Base-by-base conservation (phyloP, 2,113 vertebrate species). In the Semnornis frantzii region DNA sequence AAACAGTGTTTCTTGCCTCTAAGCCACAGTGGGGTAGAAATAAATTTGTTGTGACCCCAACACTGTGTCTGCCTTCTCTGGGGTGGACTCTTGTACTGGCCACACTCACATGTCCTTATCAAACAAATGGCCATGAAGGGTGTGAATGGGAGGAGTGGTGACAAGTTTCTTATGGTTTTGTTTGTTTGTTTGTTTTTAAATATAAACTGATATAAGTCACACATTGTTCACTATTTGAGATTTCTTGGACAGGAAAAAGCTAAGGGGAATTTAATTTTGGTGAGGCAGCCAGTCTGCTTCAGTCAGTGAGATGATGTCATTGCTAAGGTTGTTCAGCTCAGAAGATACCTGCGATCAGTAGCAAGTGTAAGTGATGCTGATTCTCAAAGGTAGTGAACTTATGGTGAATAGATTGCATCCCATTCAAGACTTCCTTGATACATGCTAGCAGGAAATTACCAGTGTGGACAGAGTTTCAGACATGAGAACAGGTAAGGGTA, bases 71-170 rank as follows among this genome's bases (percentile, higher is more conserved):
- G 6, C 30, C 24, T 62, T 46, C 50, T 81, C 24, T 37, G 13
- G 1, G 57, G 44, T 18, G n/a, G 25, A 25, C 39, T 19, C 9
- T 9, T 17, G 3, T 27, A 14, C 60, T 62, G 44, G 37, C 50
- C 19, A 62, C 55, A 48, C 13, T 27, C 20, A 9, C 0, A 0
- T 2, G 2, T n/a, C 2, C 9, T 31, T 30, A 30, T 55, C 1
- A 10, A 71, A n/a, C 31, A 75, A 83, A 65, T 0, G 30, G 23
- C 28, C 6, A 3, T 27, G 33, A 63, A 75, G 60, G 60, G 16
- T 37, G 42, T 0, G 2, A 78, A 42, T 0, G 1, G 44, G 50
- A 83, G 46, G 33, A 71, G 39, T 23, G 1, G 4, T 73, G 39
- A 28, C 0, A 2, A 50, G 42, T 88, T 85, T 76, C 37, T 37